These are phyloP conservation scores for Tribolium freemani DNA, from an alignment of 2,888 invertebrate genomes.

Conservation along the genomic window DNA sequence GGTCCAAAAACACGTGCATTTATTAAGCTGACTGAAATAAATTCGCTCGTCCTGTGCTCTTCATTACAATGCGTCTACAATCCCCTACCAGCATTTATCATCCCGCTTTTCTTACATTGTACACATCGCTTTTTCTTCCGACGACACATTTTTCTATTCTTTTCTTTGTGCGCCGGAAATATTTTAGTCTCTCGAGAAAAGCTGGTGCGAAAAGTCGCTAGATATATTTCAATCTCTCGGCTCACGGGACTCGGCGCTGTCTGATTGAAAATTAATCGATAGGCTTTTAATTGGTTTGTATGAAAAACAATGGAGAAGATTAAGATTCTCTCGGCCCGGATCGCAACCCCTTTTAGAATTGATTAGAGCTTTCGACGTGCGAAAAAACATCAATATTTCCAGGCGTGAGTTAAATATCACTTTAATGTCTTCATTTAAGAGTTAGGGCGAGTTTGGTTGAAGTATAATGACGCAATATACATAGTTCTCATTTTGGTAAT, in stretches of 20 bases:
- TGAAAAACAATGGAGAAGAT: conserved; percentile 47
- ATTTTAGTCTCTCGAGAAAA: conserved; percentile 57
- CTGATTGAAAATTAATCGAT: conserved; percentile 49
- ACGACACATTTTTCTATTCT: conserved; percentile 62
- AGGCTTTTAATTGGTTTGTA: conserved; percentile 49
- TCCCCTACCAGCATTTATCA: conserved; percentile 60
- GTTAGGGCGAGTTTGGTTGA: conserved; percentile 3
- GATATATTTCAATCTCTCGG: conserved; percentile 50
- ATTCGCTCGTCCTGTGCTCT: conserved; percentile 58
- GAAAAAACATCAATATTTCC: conserved; percentile 14
- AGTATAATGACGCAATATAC: conserved; percentile 42
- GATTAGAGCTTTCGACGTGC: conserved; percentile 36
- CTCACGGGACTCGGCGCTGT: conserved; percentile 44
- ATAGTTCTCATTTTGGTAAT: conserved; percentile 42
- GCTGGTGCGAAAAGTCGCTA: conserved; percentile 49
- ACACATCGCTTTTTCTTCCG: conserved; percentile 61
- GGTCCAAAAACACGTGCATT: conserved; percentile 57
- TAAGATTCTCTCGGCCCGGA: conserved; percentile 41
- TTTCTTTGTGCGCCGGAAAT: conserved; percentile 57
- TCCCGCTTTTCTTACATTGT: conserved; percentile 60
- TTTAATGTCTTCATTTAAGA: too few species aligned
- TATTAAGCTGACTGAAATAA: conserved; percentile 60
- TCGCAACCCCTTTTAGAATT: conserved; percentile 42
- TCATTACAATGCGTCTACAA: conserved; percentile 61
- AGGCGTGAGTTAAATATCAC: too few species aligned